Conservation (phyloP, 2,888 invertebrate species). For the Drosophila hawaiiensis region DNA sequence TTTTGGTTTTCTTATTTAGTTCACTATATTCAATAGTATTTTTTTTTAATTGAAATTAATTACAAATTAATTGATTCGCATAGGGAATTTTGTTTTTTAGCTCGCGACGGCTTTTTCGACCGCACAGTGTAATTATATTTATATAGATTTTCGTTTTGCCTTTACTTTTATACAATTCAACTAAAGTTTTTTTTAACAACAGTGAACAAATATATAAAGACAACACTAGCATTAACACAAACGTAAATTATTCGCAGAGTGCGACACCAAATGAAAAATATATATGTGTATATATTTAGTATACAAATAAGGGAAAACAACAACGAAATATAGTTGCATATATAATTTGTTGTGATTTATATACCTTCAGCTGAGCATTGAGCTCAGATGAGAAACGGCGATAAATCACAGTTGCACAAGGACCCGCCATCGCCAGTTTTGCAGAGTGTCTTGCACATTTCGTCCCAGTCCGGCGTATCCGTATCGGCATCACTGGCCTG, state of each 20-base stretch:
- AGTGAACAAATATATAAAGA: slow-evolving; percentile 52
- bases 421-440: slow-evolving; percentile 90
- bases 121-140: slow-evolving; percentile 38
- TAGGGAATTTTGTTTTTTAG: slow-evolving; percentile 82
- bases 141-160: slow-evolving; percentile 35
- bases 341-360: slow-evolving; percentile 63
- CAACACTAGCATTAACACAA: slow-evolving; percentile 77
- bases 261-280: slow-evolving; percentile 48
- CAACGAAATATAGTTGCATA: slow-evolving; percentile 60
- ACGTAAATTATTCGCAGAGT: slow-evolving; percentile 50
- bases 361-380: slow-evolving; percentile 49
- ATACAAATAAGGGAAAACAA: slow-evolving; percentile 38
- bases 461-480: slow-evolving; percentile 87
- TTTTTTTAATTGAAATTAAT: slow-evolving; percentile 83
- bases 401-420: slow-evolving; percentile 90
- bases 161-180: slow-evolving; percentile 63
- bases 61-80: slow-evolving; percentile 85
- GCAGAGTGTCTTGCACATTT: slow-evolving; percentile 89
- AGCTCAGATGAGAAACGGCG: slow-evolving; percentile 86
- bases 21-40: slow-evolving; percentile 41
- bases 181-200: slow-evolving; percentile 64
- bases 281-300: slow-evolving; percentile 22
- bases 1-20: slow-evolving; percentile 38
- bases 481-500: slow-evolving; percentile 13
- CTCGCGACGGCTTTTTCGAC: slow-evolving; percentile 35